Percentiles rank a stretch among this genome's conserved stretches.
Evolutionary conservation across 2,113 vertebrate genomes (phyloP).

Genomic region (Pelvicachromis taeniatus): DNA sequence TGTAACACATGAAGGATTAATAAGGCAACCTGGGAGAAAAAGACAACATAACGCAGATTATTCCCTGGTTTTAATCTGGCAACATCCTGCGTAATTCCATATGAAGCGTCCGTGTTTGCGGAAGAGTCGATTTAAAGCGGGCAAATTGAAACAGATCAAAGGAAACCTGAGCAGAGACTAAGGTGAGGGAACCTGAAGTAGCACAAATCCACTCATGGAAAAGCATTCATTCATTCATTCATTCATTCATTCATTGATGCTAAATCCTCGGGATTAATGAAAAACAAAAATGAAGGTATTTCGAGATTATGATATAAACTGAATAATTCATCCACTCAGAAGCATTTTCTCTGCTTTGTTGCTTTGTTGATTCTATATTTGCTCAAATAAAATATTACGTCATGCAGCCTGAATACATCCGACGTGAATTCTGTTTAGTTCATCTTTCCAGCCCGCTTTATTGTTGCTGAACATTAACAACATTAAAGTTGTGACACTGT

Average conservation of each 20-base stretch:
- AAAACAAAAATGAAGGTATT: background rate
- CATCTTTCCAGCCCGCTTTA: background rate
- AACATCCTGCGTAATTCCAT: background rate
- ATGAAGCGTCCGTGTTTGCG: background rate
- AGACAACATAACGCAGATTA: background rate
- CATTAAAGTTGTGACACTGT: background rate
- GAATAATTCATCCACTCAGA: background rate
- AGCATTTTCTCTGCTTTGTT: background rate
- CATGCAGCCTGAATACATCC: fast-evolving
- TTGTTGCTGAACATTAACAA: background rate
- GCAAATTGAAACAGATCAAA: background rate
- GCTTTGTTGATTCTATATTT: background rate
- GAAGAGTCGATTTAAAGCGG: background rate
- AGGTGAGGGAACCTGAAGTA: background rate
- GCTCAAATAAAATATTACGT: background rate
- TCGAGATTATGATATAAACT: background rate
- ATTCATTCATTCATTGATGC: background rate
- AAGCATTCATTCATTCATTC: background rate
- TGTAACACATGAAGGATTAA: background rate
- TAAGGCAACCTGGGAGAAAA: fast-evolving
- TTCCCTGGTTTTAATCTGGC: background rate
- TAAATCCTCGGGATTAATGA: no score
- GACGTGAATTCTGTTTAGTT: background rate
- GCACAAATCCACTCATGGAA: background rate
- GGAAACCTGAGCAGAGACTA: background rate